A percentile compares a stretch with the other conserved stretches of the same genome.
Conservation (phyloP, 2,888 invertebrate species). For the Cyclophora albipunctata region DNA sequence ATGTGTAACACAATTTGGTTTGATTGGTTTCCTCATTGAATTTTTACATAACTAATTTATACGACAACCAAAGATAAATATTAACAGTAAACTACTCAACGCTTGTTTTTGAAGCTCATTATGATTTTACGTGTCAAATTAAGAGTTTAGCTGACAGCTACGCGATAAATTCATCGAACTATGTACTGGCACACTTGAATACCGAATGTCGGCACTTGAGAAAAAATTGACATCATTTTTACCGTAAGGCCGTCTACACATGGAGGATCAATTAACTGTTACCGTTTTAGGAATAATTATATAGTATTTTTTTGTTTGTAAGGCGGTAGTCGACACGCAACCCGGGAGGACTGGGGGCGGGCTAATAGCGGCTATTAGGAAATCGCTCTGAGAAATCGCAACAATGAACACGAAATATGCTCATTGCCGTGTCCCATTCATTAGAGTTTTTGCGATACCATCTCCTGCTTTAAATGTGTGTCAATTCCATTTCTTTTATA, state of each 20-base stretch:
- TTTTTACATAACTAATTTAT: conserved; percentile 11
- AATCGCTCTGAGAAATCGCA: conserved; percentile 66
- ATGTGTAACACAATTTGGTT: too few relatives aligned
- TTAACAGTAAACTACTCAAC: conserved; percentile 22
- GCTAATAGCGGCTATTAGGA: conserved; percentile 65
- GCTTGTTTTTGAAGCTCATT: conserved; percentile 23
- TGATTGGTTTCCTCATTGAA: conserved; percentile 1
- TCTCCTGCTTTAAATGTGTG: conserved; percentile 59
- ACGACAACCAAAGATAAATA: conserved; percentile 18
- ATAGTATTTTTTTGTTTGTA: conserved; percentile 49
- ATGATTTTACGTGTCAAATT: conserved; percentile 29
- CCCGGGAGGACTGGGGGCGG: conserved; percentile 46
- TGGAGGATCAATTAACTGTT: conserved; percentile 56
- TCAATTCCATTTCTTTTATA: conserved; percentile 41
- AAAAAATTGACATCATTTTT: conserved; percentile 45
- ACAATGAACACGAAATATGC: conserved; percentile 68
- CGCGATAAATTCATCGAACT: conserved; percentile 31
- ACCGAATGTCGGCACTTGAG: conserved; percentile 38
- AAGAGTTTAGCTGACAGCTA: conserved; percentile 28
- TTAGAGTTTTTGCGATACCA: conserved; percentile 56
- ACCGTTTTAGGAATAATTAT: conserved; percentile 64
- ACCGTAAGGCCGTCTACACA: conserved; percentile 51
- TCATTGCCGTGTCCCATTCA: conserved; percentile 61
- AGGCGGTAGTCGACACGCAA: conserved; percentile 59
- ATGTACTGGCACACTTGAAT: conserved; percentile 23